Evolutionary conservation across 2,113 vertebrate genomes (phyloP).

Genomic region (Corvus cornix): DNA sequence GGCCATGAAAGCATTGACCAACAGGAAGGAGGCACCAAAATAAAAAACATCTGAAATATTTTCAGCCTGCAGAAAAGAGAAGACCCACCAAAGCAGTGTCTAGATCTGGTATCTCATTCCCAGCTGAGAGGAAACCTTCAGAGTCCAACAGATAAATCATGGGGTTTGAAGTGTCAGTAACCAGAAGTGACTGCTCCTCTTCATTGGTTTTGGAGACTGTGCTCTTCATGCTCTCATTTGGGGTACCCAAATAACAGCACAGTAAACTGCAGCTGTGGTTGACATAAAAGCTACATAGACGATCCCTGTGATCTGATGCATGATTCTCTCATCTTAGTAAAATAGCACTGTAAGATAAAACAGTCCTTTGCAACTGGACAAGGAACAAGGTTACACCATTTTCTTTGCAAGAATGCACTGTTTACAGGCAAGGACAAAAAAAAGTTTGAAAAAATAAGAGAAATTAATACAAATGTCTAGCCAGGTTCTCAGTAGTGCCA

Average conservation of each 20-base stretch:
- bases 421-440: not conserved
- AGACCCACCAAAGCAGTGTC: not conserved
- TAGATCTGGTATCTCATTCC: not conserved
- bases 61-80: not conserved
- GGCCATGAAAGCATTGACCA: rapidly evolving
- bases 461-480: not conserved
- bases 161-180: not conserved
- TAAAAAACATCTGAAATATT: not conserved
- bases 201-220: not conserved
- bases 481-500: not conserved
- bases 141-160: not conserved
- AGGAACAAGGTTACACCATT: not conserved
- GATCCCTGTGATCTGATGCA: not conserved
- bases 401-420: not conserved
- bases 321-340: not conserved
- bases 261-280: not conserved
- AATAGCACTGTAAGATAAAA: not conserved
- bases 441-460: not conserved
- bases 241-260: not conserved
- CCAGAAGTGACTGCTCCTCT: not conserved
- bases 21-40: not conserved
- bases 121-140: not conserved
- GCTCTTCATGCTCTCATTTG: not conserved
- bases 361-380: not conserved
- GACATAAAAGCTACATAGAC: not conserved